These are phyloP conservation scores for Penaeus chinensis DNA, from an alignment of 1,140 invertebrate genomes.

Conservation along the genomic window DNA sequence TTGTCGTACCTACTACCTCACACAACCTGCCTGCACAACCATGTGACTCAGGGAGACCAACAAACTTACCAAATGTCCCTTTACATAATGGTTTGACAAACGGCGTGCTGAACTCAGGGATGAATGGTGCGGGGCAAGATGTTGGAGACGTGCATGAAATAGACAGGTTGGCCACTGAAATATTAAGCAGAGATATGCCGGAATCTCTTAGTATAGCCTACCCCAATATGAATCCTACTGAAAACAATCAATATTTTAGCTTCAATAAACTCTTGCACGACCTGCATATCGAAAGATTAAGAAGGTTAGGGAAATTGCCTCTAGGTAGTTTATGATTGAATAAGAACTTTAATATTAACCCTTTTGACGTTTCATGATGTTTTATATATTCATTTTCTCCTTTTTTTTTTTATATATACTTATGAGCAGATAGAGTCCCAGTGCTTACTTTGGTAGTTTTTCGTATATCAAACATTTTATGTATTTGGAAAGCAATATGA, in stretches of 20 bases:
- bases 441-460: too few species aligned
- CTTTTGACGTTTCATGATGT: too few species aligned
- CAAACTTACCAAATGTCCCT: neutral
- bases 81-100: slow-evolving; percentile 15
- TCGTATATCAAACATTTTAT: too few species aligned
- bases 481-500: too few species aligned
- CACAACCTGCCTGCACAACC: neutral
- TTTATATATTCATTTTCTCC: too few species aligned
- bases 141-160: neutral
- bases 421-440: too few species aligned
- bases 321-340: neutral
- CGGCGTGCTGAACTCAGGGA: neutral
- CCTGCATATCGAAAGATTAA: slow-evolving; percentile 53
- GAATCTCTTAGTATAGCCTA: slow-evolving; percentile 50
- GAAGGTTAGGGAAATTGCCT: slow-evolving; percentile 48
- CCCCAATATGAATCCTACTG: slow-evolving; percentile 47
- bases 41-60: slow-evolving; percentile 4
- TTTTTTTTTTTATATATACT: too few species aligned
- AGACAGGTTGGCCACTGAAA: neutral
- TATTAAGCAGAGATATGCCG: slow-evolving; percentile 45
- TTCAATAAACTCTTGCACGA: slow-evolving; percentile 54
- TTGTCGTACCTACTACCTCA: neutral
- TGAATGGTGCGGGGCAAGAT: slow-evolving; percentile 1
- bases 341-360: too few species aligned
- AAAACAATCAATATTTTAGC: slow-evolving; percentile 50